Evolutionary conservation across 2,113 vertebrate species (phyloP).

Genomic region (Esox niger): DNA sequence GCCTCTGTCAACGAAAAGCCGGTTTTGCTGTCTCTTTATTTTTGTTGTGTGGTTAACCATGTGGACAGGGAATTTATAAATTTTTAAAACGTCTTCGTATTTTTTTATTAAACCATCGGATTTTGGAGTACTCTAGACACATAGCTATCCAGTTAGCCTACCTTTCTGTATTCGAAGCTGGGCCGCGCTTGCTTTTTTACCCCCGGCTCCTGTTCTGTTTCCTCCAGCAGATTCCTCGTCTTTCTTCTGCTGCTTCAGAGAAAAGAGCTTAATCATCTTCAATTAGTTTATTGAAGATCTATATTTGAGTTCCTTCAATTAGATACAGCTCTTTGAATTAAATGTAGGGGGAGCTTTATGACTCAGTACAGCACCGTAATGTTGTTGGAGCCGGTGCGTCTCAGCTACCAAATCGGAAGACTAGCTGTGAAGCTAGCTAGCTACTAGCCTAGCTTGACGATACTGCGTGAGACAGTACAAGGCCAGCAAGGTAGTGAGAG

Average conservation of each 20-base stretch:
- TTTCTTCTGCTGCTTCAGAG: slow-evolving; percentile 97
- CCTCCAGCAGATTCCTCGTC: slow-evolving; percentile 96
- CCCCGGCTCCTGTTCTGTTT: slow-evolving; percentile 82
- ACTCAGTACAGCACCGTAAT: slow-evolving; percentile 49
- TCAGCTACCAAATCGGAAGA: slow-evolving; percentile 39
- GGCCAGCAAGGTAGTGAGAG: slow-evolving; percentile 6
- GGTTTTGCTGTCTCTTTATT: not conserved
- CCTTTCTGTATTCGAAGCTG: slow-evolving; percentile 96
- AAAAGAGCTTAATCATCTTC: slow-evolving; percentile 96
- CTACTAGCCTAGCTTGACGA: slow-evolving; percentile 50
- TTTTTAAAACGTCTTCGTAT: not conserved
- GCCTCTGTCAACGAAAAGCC: not conserved
- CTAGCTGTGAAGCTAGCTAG: slow-evolving; percentile 48
- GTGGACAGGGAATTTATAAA: not conserved
- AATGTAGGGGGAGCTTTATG: slow-evolving; percentile 3
- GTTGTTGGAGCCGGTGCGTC: slow-evolving; percentile 66
- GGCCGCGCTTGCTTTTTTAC: slow-evolving; percentile 93
- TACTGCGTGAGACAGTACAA: slow-evolving; percentile 4
- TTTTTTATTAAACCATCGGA: not conserved
- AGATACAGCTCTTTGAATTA: not conserved
- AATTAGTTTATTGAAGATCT: slow-evolving; percentile 31
- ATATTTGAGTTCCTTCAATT: slow-evolving; percentile 24
- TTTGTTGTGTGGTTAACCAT: not conserved
- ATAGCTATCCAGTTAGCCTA: slow-evolving; percentile 47
- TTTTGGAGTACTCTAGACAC: too few species aligned